These are phyloP conservation scores for Drosophila falleni DNA, from an alignment of 2,888 invertebrate species.

Conservation along the genomic window DNA sequence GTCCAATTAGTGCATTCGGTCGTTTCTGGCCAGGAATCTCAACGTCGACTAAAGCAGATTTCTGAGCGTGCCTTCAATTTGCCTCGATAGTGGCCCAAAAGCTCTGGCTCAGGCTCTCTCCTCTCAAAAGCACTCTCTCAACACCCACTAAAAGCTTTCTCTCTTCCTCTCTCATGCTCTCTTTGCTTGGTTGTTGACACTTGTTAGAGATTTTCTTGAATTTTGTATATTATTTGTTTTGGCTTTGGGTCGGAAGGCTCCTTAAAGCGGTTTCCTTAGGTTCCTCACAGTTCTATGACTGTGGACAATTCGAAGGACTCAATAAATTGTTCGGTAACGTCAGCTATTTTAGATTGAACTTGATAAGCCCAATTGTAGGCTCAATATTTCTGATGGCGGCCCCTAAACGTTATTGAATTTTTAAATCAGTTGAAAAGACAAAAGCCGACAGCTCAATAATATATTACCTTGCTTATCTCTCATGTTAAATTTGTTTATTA, in stretches of 20 bases:
- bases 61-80: slow-evolving; percentile 48
- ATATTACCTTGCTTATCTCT: background rate
- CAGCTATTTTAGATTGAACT: slow-evolving; percentile 47
- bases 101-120: slow-evolving; percentile 21
- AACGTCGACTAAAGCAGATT: slow-evolving; percentile 50
- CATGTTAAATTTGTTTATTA: background rate
- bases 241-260: slow-evolving; percentile 31
- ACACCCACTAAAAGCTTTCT: slow-evolving; percentile 17
- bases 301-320: slow-evolving; percentile 50
- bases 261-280: slow-evolving; percentile 11
- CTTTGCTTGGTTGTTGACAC: slow-evolving; percentile 53
- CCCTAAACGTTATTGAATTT: background rate
- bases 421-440: background rate
- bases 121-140: slow-evolving; percentile 14
- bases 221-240: slow-evolving; percentile 43
- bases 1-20: slow-evolving; percentile 23
- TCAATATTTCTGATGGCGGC: background rate
- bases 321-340: slow-evolving; percentile 54
- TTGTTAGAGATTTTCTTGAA: slow-evolving; percentile 70
- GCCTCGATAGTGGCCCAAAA: slow-evolving; percentile 37
- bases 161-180: slow-evolving; percentile 21
- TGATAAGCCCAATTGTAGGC: slow-evolving; percentile 47
- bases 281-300: slow-evolving; percentile 21
- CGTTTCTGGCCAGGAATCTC: slow-evolving; percentile 73
- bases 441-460: background rate